A percentile compares a stretch with the other conserved stretches of the same genome.
Conservation (phyloP, 2,888 invertebrate species). For the Leptinotarsa rubiginosa region DNA sequence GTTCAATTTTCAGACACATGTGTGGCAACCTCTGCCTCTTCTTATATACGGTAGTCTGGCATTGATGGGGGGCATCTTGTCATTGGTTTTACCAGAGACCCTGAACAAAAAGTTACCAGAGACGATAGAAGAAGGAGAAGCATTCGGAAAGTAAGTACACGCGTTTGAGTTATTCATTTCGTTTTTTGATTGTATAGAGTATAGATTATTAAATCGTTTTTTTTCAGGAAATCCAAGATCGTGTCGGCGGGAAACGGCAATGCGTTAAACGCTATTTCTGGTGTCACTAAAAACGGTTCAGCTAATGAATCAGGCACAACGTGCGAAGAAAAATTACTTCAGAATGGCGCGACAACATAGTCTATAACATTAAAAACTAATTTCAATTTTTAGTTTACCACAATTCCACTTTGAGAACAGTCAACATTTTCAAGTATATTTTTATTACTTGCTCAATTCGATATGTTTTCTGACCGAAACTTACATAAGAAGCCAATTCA, state of each 20-base stretch:
- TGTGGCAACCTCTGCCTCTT: slow-evolving; percentile 72
- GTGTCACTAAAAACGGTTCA: background rate
- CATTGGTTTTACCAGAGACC: slow-evolving; percentile 75
- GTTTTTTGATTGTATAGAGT: too few relatives aligned
- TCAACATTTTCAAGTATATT: background rate
- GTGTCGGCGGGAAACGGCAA: background rate
- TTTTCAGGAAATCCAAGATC: slow-evolving; percentile 1
- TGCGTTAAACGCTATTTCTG: background rate
- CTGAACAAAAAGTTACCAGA: slow-evolving; percentile 75
- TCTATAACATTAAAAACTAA: background rate
- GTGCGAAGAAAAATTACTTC: slow-evolving; percentile 3
- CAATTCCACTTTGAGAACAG: background rate
- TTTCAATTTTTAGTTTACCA: background rate
- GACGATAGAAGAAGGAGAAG: slow-evolving; percentile 74
- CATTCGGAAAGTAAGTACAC: slow-evolving; percentile 70
- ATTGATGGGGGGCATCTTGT: slow-evolving; percentile 70
- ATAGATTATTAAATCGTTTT: background rate
- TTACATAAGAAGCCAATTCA: too few relatives aligned
- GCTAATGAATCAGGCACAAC: background rate
- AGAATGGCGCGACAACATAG: background rate
- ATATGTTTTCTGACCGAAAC: too few relatives aligned
- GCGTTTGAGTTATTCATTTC: background rate
- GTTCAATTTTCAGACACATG: slow-evolving; percentile 65
- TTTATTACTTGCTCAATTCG: too few relatives aligned
- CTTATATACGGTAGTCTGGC: slow-evolving; percentile 72